Conservation (phyloP, 2,888 invertebrate species). For the Philhelius pedissequus region DNA sequence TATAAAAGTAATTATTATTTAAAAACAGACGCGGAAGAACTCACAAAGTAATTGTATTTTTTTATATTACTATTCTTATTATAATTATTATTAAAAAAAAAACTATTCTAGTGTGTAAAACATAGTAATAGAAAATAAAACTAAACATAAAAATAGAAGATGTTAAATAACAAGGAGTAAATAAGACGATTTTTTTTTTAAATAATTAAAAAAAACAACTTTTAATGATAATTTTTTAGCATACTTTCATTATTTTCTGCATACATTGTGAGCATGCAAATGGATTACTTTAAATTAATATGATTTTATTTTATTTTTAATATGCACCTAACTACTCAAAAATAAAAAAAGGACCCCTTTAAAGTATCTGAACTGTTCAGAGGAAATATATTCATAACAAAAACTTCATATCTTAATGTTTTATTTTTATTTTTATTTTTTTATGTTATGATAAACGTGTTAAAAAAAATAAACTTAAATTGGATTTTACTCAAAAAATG, state of each 20-base stretch:
- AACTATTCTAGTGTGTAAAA: constrained; percentile 64
- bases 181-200: constrained; percentile 17
- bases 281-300: constrained; percentile 37
- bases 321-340: constrained; percentile 22
- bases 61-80: constrained; percentile 59
- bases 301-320: constrained; percentile 23
- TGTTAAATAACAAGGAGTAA: constrained; percentile 44
- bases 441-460: constrained; percentile 4
- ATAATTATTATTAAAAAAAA: constrained; percentile 38
- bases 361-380: neutral
- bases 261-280: constrained; percentile 7
- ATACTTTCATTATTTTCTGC: neutral
- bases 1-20: constrained; percentile 35
- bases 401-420: neutral
- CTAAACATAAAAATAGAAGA: constrained; percentile 34
- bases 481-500: neutral
- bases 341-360: neutral
- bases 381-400: neutral
- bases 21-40: constrained; percentile 57
- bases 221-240: constrained; percentile 18
- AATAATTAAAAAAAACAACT: constrained; percentile 11
- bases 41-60: constrained; percentile 67
- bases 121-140: constrained; percentile 34
- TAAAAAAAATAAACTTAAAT: neutral
- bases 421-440: constrained; percentile 11